Percentiles rank a stretch among this genome's conserved stretches.
These are phyloP conservation scores for Cyprinodon brontotheroides DNA, from an alignment of 2,113 vertebrate genomes.

Conservation along the genomic window DNA sequence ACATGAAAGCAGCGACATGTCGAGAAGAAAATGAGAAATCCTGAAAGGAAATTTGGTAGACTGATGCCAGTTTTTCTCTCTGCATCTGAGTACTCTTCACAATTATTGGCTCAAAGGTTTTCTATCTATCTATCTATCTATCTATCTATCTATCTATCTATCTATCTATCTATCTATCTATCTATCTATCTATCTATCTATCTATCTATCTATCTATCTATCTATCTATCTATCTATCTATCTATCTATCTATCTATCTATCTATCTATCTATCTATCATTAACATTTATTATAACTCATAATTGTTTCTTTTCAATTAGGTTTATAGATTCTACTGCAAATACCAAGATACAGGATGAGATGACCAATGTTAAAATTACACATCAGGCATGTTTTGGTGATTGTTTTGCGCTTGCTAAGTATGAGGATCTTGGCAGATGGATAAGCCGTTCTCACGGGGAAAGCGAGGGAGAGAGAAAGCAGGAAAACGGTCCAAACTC, in stretches of 20 bases:
- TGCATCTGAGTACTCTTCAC: too few relatives aligned
- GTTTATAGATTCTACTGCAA: background rate
- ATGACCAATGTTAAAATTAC: background rate
- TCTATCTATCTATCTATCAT: too few relatives aligned
- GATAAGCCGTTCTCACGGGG: background rate
- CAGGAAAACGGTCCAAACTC: background rate
- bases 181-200: too few relatives aligned
- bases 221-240: too few relatives aligned
- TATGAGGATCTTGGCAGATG: background rate
- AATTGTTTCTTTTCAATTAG: too few relatives aligned
- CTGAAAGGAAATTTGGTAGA: slow-evolving; percentile 1
- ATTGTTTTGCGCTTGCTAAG: background rate
- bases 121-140: too few relatives aligned
- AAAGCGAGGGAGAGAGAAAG: too few relatives aligned
- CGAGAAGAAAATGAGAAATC: slow-evolving; percentile 6
- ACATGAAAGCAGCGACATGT: slow-evolving; percentile 2
- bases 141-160: too few relatives aligned
- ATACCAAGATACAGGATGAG: background rate
- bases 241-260: too few relatives aligned
- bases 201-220: too few relatives aligned
- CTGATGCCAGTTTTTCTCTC: background rate
- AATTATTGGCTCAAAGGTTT: background rate
- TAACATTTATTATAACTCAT: too few relatives aligned
- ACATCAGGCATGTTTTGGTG: background rate
- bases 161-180: too few relatives aligned